A percentile compares a stretch with the other conserved stretches of the same genome.
phyloP scores from a whole-genome alignment of 2,888 invertebrate genomes.

The Argyra leucocephala region DNA sequence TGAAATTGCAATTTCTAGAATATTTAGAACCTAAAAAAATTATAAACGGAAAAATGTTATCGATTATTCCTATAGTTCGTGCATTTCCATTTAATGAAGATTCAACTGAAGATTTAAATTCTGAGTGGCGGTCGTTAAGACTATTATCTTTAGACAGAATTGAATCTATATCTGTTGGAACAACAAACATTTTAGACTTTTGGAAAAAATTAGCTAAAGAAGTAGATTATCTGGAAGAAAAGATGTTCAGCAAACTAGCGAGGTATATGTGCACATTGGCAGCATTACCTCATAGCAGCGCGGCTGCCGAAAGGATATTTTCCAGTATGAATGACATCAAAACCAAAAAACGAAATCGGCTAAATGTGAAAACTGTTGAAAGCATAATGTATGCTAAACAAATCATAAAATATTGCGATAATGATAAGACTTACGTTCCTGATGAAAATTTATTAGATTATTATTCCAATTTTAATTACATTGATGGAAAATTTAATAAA shows the following conservation, averaged over 20 bases:
- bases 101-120: conserved; percentile 13
- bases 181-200: conserved; percentile 8
- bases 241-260: conserved; percentile 11
- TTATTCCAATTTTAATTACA: too few species aligned
- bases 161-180: conserved; percentile 7
- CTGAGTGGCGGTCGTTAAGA: conserved; percentile 13
- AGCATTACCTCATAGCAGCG: conserved; percentile 15
- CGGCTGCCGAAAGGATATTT: conserved; percentile 16
- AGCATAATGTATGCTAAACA: conserved; percentile 7
- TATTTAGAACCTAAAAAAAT: conserved; percentile 12
- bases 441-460: too few species aligned
- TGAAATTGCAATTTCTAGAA: conserved; percentile 13
- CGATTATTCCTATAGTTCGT: conserved; percentile 12
- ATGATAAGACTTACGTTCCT: too few species aligned
- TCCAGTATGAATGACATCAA: conserved; percentile 11
- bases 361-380: conserved; percentile 11
- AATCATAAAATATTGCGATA: too few species aligned
- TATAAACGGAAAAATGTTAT: conserved; percentile 9
- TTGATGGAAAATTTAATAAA: too few species aligned
- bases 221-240: conserved; percentile 12
- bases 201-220: conserved; percentile 9
- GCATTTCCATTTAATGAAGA: conserved; percentile 9
- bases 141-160: neutral
- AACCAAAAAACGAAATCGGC: conserved; percentile 13
- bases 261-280: conserved; percentile 15